These are phyloP conservation scores for Rhinopithecus roxellana DNA, from an alignment of 2,113 vertebrate species.

Conservation along the genomic window DNA sequence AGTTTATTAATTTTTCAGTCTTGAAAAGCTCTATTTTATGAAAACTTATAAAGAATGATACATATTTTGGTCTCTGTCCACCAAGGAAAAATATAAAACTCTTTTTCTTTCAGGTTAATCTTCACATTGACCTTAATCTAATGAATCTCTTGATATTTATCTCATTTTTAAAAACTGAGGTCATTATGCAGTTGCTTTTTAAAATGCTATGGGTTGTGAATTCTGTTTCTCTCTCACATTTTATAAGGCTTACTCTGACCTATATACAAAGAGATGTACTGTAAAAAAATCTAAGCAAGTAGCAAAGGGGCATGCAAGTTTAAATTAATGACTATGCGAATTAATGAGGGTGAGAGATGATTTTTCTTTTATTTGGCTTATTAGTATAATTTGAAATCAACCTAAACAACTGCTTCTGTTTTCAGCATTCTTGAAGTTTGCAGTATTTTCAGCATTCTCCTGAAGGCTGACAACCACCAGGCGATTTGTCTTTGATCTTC, in stretches of 20 bases:
- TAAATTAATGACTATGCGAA: neutral
- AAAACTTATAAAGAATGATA: neutral
- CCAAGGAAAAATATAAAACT: neutral
- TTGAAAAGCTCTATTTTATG: neutral
- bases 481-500: slow-evolving; percentile 22
- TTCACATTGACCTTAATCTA: neutral
- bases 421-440: neutral
- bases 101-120: neutral
- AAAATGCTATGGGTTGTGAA: neutral
- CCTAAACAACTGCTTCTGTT: neutral
- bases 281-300: neutral
- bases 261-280: neutral
- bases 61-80: neutral
- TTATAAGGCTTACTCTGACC: neutral
- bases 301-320: neutral
- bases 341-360: neutral
- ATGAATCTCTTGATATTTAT: neutral
- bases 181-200: neutral
- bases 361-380: neutral
- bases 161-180: neutral
- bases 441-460: neutral
- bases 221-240: neutral
- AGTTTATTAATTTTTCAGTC: neutral
- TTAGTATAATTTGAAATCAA: slow-evolving; percentile 11
- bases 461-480: neutral